A percentile compares a stretch with the other conserved stretches of the same genome.
These are phyloP conservation scores for human DNA, from an alignment of 2,113 vertebrate species.

Conservation along the genomic window GRCh38 chr22:22507501-22508000, in stretches of 20 bases:
- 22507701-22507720: neutral
- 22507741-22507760: neutral
- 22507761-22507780: neutral
- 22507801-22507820: neutral
- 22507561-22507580: neutral
- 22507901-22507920: neutral
- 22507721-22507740: neutral
- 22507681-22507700: neutral
- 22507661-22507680: neutral
- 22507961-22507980: neutral
- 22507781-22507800: neutral
- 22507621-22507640: neutral
- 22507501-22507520: neutral
- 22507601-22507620: neutral
- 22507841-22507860: neutral
- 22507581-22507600: neutral
- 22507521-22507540: neutral
- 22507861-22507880: slow-evolving; percentile 32
- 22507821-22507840: neutral
- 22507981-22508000: neutral
- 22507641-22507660: neutral
- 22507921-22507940: neutral
- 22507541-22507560: neutral
- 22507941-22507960: neutral
- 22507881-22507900: neutral